phyloP scores from a whole-genome alignment of 2,888 invertebrate species.

The Dicyrtomina minuta region DNA sequence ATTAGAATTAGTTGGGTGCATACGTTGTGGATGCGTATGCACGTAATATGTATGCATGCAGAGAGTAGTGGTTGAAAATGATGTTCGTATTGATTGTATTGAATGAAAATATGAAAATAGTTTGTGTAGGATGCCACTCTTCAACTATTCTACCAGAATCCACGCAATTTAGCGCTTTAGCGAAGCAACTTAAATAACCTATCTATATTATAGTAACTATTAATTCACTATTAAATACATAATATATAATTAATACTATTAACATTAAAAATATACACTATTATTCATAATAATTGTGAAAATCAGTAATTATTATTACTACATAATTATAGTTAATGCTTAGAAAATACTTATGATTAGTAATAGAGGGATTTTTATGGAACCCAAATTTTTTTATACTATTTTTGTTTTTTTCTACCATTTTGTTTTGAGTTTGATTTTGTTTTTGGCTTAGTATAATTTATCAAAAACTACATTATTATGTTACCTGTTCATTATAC shows the following conservation, averaged over 20 bases:
- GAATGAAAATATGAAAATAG: neutral
- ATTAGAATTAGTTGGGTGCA: neutral
- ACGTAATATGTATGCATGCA: neutral
- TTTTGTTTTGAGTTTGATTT: constrained; percentile 17
- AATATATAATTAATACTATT: constrained; percentile 2
- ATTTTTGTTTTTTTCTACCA: constrained; percentile 23
- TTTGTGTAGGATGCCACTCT: no score
- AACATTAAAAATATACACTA: neutral
- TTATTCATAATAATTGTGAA: no score
- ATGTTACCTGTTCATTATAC: constrained; percentile 7
- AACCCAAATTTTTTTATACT: constrained; percentile 24
- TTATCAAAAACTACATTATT: constrained; percentile 1
- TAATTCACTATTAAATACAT: no score
- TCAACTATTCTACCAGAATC: no score
- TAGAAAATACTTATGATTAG: neutral
- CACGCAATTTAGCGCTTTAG: no score
- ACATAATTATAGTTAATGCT: neutral
- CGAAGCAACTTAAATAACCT: no score
- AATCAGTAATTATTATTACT: no score
- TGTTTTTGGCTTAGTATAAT: constrained; percentile 8
- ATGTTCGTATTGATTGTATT: neutral
- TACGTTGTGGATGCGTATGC: neutral
- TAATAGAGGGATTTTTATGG: constrained; percentile 14
- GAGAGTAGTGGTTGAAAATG: neutral
- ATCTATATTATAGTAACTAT: no score